These are phyloP conservation scores for Gymnothorax javanicus DNA, from an alignment of 2,797 vertebrate genomes.

Conservation along the genomic window DNA sequence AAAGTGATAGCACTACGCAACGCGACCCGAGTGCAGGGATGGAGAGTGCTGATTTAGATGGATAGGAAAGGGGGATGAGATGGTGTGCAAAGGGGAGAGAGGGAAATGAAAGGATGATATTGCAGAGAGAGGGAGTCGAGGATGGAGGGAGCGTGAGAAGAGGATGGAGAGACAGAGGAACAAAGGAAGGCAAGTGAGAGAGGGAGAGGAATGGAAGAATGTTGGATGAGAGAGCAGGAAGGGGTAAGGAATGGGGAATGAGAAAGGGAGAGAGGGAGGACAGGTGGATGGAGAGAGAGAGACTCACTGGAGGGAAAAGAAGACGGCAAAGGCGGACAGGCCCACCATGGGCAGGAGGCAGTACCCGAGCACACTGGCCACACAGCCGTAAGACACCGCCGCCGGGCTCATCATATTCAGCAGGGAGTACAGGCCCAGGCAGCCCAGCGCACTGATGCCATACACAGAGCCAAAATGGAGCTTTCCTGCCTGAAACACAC, in stretches of 20 bases:
- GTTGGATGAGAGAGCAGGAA: background rate
- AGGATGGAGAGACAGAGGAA: background rate
- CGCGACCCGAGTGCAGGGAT: background rate
- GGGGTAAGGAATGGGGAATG: background rate
- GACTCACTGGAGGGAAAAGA: slow-evolving; percentile 82
- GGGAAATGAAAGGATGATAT: background rate
- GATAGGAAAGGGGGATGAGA: background rate
- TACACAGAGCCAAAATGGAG: slow-evolving; percentile 83
- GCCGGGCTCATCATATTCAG: slow-evolving; percentile 83
- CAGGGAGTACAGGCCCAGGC: slow-evolving; percentile 80
- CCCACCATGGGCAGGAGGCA: slow-evolving; percentile 84
- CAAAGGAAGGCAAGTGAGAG: background rate
- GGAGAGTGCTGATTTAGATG: background rate
- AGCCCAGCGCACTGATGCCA: slow-evolving; percentile 81
- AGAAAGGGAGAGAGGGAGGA: background rate
- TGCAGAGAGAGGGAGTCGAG: too few species aligned
- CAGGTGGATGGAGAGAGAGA: too few species aligned
- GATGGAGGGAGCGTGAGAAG: background rate
- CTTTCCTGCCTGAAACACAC: slow-evolving; percentile 52
- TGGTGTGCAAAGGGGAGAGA: background rate
- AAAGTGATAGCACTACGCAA: background rate
- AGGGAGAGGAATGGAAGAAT: background rate
- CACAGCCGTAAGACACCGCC: slow-evolving; percentile 80
- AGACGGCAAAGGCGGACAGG: slow-evolving; percentile 74
- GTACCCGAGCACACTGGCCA: slow-evolving; percentile 82